Conservation (phyloP, 1,140 invertebrate species). For the Eciton burchellii region DNA sequence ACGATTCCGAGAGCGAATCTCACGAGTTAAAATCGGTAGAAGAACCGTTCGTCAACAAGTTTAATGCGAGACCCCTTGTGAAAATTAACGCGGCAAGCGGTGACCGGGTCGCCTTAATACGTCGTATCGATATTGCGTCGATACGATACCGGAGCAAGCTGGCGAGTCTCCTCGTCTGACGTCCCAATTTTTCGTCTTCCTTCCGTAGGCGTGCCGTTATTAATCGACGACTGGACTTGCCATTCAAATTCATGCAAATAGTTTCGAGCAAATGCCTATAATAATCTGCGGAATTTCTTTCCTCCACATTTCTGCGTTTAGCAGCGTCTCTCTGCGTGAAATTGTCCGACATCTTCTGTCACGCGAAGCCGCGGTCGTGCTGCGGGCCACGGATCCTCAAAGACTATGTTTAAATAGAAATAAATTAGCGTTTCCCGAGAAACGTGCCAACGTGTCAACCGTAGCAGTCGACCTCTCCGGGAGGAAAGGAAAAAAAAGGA, state of each 20-base stretch:
- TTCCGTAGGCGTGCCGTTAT: neutral
- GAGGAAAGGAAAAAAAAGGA: no score
- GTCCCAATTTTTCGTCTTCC: neutral
- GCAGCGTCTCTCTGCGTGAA: slow-evolving; percentile 17
- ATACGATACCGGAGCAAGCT: neutral
- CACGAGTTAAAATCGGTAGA: neutral
- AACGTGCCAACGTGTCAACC: neutral
- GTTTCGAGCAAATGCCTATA: slow-evolving; percentile 75
- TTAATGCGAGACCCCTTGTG: no score
- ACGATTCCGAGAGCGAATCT: slow-evolving; percentile 42
- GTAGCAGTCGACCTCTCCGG: neutral
- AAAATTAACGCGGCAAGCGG: no score
- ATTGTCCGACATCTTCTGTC: slow-evolving; percentile 61
- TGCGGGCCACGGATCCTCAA: slow-evolving; percentile 26
- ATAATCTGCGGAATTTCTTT: slow-evolving; percentile 62
- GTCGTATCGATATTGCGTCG: no score
- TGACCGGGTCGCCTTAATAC: no score
- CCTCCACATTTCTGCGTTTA: slow-evolving; percentile 3
- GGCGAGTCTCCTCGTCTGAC: neutral
- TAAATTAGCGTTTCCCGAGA: slow-evolving; percentile 53
- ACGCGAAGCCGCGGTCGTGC: slow-evolving; percentile 58
- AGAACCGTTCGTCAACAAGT: neutral
- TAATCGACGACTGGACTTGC: slow-evolving; percentile 18
- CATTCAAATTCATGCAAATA: slow-evolving; percentile 75
- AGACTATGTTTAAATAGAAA: slow-evolving; percentile 57